These are phyloP conservation scores for Megatriorchis doriae DNA, from an alignment of 2,113 vertebrate genomes.

Conservation along the genomic window DNA sequence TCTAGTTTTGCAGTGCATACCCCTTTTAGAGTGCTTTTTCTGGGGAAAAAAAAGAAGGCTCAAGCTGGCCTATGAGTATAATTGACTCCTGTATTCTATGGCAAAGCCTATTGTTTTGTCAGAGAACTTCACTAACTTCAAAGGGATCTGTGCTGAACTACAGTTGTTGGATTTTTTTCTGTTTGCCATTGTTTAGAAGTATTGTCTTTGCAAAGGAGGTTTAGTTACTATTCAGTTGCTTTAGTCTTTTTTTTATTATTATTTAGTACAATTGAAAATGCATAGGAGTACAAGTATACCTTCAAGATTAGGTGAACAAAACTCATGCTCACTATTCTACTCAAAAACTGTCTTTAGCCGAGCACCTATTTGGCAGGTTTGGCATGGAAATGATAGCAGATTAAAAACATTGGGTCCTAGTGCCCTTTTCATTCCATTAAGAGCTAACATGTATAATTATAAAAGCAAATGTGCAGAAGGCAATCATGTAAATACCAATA, in stretches of 20 bases:
- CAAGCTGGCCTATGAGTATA: neutral
- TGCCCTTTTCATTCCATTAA: slow-evolving; percentile 10
- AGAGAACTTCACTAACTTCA: neutral
- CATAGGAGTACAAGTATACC: neutral
- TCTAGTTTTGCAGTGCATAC: neutral
- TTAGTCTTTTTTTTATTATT: neutral
- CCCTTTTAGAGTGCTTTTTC: neutral
- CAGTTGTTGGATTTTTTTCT: neutral
- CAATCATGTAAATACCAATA: slow-evolving; percentile 43
- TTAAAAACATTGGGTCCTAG: neutral
- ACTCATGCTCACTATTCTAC: neutral
- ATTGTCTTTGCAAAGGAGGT: neutral
- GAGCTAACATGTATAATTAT: neutral
- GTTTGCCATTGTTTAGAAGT: neutral
- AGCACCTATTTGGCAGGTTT: neutral
- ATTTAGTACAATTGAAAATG: neutral
- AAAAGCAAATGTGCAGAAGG: slow-evolving; percentile 4
- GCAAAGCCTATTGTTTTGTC: neutral
- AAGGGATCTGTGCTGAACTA: neutral
- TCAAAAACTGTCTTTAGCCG: neutral
- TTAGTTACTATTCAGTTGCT: neutral
- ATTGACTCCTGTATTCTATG: slow-evolving; percentile 6
- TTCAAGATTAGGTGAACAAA: neutral
- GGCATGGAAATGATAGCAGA: neutral
- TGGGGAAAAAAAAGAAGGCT: neutral